phyloP scores from a whole-genome alignment of 1,140 invertebrate species.

The Daktulosphaira vitifoliae region DNA sequence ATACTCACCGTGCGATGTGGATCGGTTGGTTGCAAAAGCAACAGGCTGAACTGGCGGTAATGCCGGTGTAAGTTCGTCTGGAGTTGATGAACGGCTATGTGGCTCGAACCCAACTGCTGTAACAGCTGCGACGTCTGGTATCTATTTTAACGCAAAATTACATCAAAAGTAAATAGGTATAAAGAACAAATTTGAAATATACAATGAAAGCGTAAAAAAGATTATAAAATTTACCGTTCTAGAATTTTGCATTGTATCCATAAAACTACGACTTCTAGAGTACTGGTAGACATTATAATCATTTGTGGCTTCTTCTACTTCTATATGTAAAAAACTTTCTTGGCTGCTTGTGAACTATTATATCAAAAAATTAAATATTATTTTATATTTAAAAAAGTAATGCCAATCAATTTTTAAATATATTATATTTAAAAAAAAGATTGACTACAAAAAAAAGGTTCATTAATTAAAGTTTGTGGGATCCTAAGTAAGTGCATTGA shows the following conservation, averaged over 20 bases:
- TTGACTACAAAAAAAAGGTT: too few relatives aligned
- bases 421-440: too few relatives aligned
- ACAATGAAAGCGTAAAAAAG: too few relatives aligned
- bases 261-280: constrained; percentile 13
- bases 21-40: constrained; percentile 14
- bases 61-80: constrained; percentile 36
- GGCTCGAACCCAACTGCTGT: background rate
- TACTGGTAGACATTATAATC: constrained; percentile 33
- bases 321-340: constrained; percentile 64
- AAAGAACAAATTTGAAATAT: too few relatives aligned
- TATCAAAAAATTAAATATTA: too few relatives aligned
- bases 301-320: constrained; percentile 49
- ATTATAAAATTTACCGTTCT: constrained; percentile 26
- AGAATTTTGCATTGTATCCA: constrained; percentile 27
- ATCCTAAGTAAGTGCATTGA: too few relatives aligned
- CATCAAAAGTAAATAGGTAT: too few relatives aligned
- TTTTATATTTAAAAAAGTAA: too few relatives aligned
- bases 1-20: constrained; percentile 21
- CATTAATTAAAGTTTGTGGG: too few relatives aligned
- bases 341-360: constrained; percentile 66
- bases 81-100: constrained; percentile 34
- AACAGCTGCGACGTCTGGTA: constrained; percentile 20
- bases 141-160: background rate
- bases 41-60: constrained; percentile 6
- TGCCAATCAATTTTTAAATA: too few relatives aligned